phyloP scores from a whole-genome alignment of 92 coral and sea anemone species.

The Nematostella vectensis region DNA sequence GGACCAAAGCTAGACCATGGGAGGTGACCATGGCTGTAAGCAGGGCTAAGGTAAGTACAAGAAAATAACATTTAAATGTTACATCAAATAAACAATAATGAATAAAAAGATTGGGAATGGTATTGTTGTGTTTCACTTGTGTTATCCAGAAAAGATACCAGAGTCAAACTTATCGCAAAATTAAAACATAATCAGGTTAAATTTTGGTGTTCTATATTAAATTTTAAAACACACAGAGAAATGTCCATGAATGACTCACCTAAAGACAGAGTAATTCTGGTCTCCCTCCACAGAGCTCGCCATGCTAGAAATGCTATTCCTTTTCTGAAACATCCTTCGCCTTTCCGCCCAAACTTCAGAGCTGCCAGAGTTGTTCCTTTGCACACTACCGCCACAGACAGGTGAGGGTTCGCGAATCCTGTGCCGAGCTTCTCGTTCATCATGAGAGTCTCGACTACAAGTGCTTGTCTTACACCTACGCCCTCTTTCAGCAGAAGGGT shows the following conservation, averaged over 20 bases:
- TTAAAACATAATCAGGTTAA: too few species aligned
- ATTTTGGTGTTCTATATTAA: too few species aligned
- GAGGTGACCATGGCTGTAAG: conserved; percentile 52
- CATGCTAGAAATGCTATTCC: conserved; percentile 72
- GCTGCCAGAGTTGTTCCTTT: conserved; percentile 72
- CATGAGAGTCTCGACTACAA: conserved; percentile 69
- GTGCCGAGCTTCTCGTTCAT: conserved; percentile 36
- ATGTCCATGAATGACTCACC: too few species aligned
- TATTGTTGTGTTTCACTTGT: too few species aligned
- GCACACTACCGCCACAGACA: conserved; percentile 27
- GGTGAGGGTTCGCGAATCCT: conserved; percentile 30
- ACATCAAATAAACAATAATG: neutral
- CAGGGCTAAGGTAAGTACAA: conserved; percentile 42
- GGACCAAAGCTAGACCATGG: conserved; percentile 30
- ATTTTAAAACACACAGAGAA: too few species aligned
- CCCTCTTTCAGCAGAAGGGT: conserved; percentile 19
- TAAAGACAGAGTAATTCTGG: conserved; percentile 41
- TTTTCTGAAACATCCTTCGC: conserved; percentile 39
- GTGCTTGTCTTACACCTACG: conserved; percentile 59
- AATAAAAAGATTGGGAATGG: neutral
- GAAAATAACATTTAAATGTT: neutral
- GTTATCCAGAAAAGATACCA: too few species aligned
- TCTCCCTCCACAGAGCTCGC: conserved; percentile 75
- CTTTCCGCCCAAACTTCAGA: conserved; percentile 57
- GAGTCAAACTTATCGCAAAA: too few species aligned